phyloP scores from a whole-genome alignment of 2,797 vertebrate species.

The Antennarius maculatus region DNA sequence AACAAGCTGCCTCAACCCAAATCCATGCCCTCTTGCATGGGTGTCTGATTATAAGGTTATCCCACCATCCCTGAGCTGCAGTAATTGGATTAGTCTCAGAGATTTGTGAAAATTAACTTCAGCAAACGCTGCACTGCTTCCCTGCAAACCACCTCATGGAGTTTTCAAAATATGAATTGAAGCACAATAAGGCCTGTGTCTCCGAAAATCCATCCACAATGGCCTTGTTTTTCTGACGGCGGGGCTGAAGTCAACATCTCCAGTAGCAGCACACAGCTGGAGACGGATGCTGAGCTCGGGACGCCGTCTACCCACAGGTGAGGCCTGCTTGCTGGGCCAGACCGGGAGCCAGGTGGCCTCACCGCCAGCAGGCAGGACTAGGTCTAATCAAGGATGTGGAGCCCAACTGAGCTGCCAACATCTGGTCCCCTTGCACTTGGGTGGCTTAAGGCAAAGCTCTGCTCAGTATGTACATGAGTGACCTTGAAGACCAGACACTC shows the following conservation, averaged over 20 bases:
- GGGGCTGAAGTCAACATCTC: constrained; percentile 36
- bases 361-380: constrained; percentile 76
- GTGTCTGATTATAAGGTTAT: constrained; percentile 86
- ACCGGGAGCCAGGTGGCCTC: constrained; percentile 80
- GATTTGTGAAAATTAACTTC: constrained; percentile 87
- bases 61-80: constrained; percentile 79
- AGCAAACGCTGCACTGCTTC: constrained; percentile 71
- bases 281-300: constrained; percentile 43
- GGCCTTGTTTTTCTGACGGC: constrained; percentile 43
- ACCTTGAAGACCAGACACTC: constrained; percentile 76
- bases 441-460: constrained; percentile 76
- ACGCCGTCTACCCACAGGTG: constrained; percentile 76
- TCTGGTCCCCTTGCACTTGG: constrained; percentile 79
- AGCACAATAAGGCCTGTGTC: constrained; percentile 29
- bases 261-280: constrained; percentile 51
- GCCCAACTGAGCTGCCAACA: constrained; percentile 83
- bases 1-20: constrained; percentile 80
- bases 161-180: constrained; percentile 75
- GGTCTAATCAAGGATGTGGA: constrained; percentile 81
- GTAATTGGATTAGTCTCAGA: constrained; percentile 89
- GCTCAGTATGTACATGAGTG: constrained; percentile 67
- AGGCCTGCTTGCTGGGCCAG: constrained; percentile 71
- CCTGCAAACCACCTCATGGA: constrained; percentile 63
- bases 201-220: constrained; percentile 25
- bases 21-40: constrained; percentile 83